phyloP scores from a whole-genome alignment of 1,140 invertebrate species.

The Melipona quadrifasciata region DNA sequence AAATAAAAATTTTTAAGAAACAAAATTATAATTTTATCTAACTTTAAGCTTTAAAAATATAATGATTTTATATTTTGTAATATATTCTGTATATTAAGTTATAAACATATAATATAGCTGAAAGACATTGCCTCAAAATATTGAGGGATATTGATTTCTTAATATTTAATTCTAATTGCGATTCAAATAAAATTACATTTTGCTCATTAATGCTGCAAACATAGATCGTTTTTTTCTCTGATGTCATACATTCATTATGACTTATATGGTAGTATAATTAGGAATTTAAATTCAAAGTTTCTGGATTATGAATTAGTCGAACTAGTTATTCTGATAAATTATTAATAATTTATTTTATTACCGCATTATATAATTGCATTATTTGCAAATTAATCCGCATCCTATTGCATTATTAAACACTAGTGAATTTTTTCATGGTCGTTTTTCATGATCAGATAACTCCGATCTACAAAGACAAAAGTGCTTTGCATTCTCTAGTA shows the following conservation, averaged over 20 bases:
- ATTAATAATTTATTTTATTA: not conserved
- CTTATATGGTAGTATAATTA: not conserved
- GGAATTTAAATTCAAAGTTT: not conserved
- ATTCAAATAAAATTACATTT: not conserved
- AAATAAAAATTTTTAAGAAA: not conserved
- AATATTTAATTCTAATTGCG: not conserved
- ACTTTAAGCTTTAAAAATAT: too few relatives aligned
- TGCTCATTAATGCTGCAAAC: not conserved
- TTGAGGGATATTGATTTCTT: not conserved
- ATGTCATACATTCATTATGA: too few relatives aligned
- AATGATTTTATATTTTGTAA: not conserved
- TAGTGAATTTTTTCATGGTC: constrained; percentile 47
- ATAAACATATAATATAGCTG: not conserved
- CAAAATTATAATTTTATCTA: not conserved
- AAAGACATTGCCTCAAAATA: not conserved
- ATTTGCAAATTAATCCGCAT: not conserved
- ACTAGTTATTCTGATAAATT: not conserved
- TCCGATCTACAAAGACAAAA: constrained; percentile 39
- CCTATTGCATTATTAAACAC: constrained; percentile 29
- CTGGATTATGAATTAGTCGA: not conserved
- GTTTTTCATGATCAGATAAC: constrained; percentile 24
- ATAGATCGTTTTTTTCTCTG: not conserved
- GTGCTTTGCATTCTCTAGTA: constrained; percentile 38
- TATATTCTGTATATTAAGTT: not conserved
- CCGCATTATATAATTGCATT: too few relatives aligned